Evolutionary conservation across 2,797 vertebrate species (phyloP), one percentile per base, ranked within the genome.

Genomic region (Falco columbarius): DNA sequence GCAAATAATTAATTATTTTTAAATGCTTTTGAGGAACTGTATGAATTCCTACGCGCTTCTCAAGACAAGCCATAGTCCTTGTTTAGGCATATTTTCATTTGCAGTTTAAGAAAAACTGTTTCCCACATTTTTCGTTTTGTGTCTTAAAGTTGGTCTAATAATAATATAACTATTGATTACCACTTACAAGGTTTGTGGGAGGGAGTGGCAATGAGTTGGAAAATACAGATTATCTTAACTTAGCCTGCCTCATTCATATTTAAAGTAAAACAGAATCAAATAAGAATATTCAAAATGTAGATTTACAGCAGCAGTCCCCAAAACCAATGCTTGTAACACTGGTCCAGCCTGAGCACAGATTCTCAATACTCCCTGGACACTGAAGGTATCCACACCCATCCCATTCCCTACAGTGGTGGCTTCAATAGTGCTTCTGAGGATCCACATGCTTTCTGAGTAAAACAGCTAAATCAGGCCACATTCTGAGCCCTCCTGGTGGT

Each of bases 241-340:
- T 61, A 72, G 21, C 27, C 29, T 65, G 7, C n/a, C 11, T 91
- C 5, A 9, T 44, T 82, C 63, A 20, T 84, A 46, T 92, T 90
- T 89, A 56, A 79, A 46, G 8, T 54, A 65, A 80, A 24, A 73
- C 32, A 66, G 22, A 86, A 74, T 72, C 18, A 7, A 21, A 72
- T 87, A 6, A 23, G 6, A 26, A 21, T 75, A 65, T 95, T 92
- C 15, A 49, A 65, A 34, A 79, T n/a, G 38, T 42, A 63, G 32
- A 40, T 49, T 15, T 12, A n/a, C 21, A 17, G 10, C 4, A 19
- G 5, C 0, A 0, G 65, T 81, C 32, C 49, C 84, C 67, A 61
- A 38, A 59, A 52, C 3, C 4, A 3, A 65, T 17, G 27, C 30
- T 84, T 77, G 29, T n/a, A 71, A 6, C 0, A 0, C 22, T 55